Evolutionary conservation across 2,797 vertebrate species (phyloP).

Genomic region (Allobates femoralis): DNA sequence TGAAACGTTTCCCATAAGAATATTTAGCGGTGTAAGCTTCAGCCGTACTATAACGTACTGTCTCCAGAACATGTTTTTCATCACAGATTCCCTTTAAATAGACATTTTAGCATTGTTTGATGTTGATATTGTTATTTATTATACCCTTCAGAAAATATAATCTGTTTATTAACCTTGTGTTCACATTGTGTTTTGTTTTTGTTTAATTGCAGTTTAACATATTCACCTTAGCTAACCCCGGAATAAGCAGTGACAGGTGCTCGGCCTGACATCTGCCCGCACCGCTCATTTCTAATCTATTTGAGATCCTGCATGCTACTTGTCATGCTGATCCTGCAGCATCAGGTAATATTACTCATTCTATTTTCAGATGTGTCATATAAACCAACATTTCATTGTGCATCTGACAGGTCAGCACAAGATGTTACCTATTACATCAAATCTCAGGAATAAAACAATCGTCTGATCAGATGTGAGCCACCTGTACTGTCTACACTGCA

Average conservation of each 20-base stretch:
- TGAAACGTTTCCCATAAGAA: no score
- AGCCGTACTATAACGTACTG: no score
- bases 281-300: constrained; percentile 12
- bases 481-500: constrained; percentile 1
- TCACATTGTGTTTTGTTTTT: constrained; percentile 1
- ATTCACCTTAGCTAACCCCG: constrained; percentile 24
- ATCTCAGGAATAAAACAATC: constrained; percentile 18
- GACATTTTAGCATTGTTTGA: neutral
- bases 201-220: constrained; percentile 5
- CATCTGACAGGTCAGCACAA: constrained; percentile 26
- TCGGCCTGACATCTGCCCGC: constrained; percentile 8
- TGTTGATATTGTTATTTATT: neutral
- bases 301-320: neutral
- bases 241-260: neutral
- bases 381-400: constrained; percentile 36
- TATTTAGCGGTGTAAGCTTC: no score
- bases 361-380: constrained; percentile 36
- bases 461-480: constrained; percentile 24
- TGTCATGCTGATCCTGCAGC: constrained; percentile 43
- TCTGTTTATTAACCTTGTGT: constrained; percentile 6
- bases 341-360: constrained; percentile 36
- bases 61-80: neutral
- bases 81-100: neutral
- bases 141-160: neutral
- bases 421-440: constrained; percentile 47